Conservation (phyloP, 2,888 invertebrate genomes). For the Drosophila maculinotata region DNA sequence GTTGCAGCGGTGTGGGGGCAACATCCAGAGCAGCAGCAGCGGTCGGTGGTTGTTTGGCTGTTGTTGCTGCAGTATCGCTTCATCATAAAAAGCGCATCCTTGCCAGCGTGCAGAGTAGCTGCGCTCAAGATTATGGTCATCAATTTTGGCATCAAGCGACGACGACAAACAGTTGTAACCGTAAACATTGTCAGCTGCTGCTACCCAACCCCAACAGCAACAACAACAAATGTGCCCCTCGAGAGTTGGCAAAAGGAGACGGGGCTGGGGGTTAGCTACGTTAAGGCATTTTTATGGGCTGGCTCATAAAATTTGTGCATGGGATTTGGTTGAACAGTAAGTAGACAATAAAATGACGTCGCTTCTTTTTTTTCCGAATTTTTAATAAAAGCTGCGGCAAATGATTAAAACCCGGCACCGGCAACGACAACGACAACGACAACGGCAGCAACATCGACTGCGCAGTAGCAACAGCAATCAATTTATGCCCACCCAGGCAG, state of each 20-base stretch:
- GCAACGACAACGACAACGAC: slow-evolving; percentile 36
- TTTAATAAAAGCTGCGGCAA: slow-evolving; percentile 75
- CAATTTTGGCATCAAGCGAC: slow-evolving; percentile 82
- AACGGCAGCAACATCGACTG: slow-evolving; percentile 27
- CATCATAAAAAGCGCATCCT: slow-evolving; percentile 80
- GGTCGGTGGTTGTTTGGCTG: slow-evolving; percentile 26
- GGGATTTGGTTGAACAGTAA: slow-evolving; percentile 75
- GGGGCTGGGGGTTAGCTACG: slow-evolving; percentile 12
- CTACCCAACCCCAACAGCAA: slow-evolving; percentile 19
- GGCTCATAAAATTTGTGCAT: slow-evolving; percentile 80
- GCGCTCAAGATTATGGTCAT: slow-evolving; percentile 82
- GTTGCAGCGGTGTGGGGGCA: slow-evolving; percentile 52
- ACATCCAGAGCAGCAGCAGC: slow-evolving; percentile 23
- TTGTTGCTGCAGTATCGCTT: slow-evolving; percentile 67
- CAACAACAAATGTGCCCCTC: slow-evolving; percentile 74
- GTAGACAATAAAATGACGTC: slow-evolving; percentile 80
- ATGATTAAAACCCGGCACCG: slow-evolving; percentile 71
- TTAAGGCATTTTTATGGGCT: slow-evolving; percentile 77
- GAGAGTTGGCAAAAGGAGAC: slow-evolving; percentile 51
- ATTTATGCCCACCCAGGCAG: slow-evolving; percentile 71
- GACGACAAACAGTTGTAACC: slow-evolving; percentile 74
- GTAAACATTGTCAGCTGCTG: slow-evolving; percentile 74
- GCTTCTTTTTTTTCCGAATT: slow-evolving; percentile 52
- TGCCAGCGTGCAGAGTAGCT: slow-evolving; percentile 50
- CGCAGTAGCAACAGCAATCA: slow-evolving; percentile 64